Evolutionary conservation across 2,113 vertebrate species (phyloP), one percentile per base, ranked within the genome.

Genomic region (Monopterus albus): DNA sequence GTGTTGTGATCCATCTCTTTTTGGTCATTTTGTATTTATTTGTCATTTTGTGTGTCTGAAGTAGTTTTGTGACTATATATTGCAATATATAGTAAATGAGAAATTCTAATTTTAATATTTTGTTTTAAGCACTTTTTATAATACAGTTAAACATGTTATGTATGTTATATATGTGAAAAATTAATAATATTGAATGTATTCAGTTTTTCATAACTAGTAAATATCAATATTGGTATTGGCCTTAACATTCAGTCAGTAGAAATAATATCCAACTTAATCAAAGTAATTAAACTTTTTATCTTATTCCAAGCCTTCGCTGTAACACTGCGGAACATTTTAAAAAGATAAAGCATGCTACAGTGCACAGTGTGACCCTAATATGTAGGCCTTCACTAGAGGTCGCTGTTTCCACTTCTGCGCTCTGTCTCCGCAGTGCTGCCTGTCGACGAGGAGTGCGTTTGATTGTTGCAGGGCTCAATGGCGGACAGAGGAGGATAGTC

Each of bases 401-500:
- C 92, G 83, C 87, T 76, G 75, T 86, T 85, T 35, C 29, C 14
- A 6, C n/a, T 33, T 12, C 29, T 31, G 45, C 42, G 29, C 39
- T 31, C 21, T 5, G 55, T 81, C 86, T 90, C 91, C 81, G 92
- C 92, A 91, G 91, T 92, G 87, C 87, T 77, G 82, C 83, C 65
- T 53, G 87, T 77, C 69, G 86, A 92, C 91, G 89, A 93, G 91
- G 91, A 92, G 93, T 92, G 92, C 92, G 92, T 94, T 93, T 88
- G 91, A 91, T 93, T 92, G 90, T 89, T 91, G 91, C 89, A 88
- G 82, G 85, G 84, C 90, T 92, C 92, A 94, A 94, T 94, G 93
- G 93, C 93, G 93, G 93, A 93, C 87, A 82, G 82, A 88, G 91
- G 78, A 78, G 90, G 86, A 78, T 79, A 87, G 89, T 88, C 80